A percentile compares a stretch with the other conserved stretches of the same genome.
Conservation (phyloP, 37 sponge, comb jelly and placozoan genomes). For the Ephydatia muelleri region DNA sequence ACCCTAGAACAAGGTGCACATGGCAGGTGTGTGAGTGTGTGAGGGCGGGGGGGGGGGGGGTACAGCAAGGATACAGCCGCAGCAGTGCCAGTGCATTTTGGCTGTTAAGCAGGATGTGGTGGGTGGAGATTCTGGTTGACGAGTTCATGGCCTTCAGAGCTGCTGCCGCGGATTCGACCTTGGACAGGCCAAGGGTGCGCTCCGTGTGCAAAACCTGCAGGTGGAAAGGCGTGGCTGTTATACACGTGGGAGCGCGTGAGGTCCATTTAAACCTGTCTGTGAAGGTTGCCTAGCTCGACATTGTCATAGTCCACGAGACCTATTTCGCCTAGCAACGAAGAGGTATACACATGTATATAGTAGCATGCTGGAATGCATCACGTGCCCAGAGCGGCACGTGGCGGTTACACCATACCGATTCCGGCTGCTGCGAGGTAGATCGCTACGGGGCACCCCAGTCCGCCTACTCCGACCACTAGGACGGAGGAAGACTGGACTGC, state of each 20-base stretch:
- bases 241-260: not conserved
- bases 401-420: constrained; percentile 59
- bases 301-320: constrained; percentile 94
- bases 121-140: constrained; percentile 28
- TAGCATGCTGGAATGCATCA: not conserved
- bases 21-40: not conserved
- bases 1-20: not conserved
- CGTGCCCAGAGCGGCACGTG: not conserved
- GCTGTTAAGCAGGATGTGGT: constrained; percentile 53
- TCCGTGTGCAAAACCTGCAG: constrained; percentile 80
- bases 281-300: constrained; percentile 90
- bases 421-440: constrained; percentile 97
- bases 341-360: not conserved
- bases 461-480: constrained; percentile 90
- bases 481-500: constrained; percentile 53
- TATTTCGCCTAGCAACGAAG: constrained; percentile 52
- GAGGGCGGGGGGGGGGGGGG: not conserved
- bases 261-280: constrained; percentile 75
- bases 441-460: constrained; percentile 93
- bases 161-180: constrained; percentile 69
- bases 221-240: too few species aligned
- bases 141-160: constrained; percentile 67
- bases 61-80: constrained; percentile 45
- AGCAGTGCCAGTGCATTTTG: constrained; percentile 73
- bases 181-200: constrained; percentile 58